Percentiles rank a stretch among this genome's conserved stretches.
Evolutionary conservation across 1,140 invertebrate genomes (phyloP).

Genomic region (Euura saliciscinereae): DNA sequence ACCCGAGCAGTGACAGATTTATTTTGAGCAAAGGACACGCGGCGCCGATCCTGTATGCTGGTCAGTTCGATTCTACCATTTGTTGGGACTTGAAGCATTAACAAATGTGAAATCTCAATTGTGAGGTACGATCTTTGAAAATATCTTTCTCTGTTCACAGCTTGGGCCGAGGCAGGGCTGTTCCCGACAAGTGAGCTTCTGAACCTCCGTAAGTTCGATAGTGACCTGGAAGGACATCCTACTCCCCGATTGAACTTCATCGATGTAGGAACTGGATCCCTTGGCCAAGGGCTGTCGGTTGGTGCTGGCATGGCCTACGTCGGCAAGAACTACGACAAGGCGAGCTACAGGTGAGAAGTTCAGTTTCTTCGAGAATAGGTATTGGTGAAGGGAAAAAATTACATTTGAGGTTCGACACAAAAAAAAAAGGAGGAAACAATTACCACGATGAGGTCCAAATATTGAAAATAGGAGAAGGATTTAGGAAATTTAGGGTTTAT

Average conservation of each 20-base stretch:
- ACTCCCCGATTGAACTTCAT: slow-evolving; percentile 97
- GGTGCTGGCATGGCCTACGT: slow-evolving; percentile 98
- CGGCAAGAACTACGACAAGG: slow-evolving; percentile 96
- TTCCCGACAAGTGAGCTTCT: slow-evolving; percentile 84
- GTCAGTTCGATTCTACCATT: slow-evolving; percentile 42
- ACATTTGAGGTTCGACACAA: too few species aligned
- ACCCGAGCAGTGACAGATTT: slow-evolving; percentile 92
- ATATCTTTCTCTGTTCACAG: slow-evolving; percentile 54
- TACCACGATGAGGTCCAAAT: too few species aligned
- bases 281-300: slow-evolving; percentile 95
- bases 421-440: too few species aligned
- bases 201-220: slow-evolving; percentile 92
- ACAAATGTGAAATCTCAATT: too few species aligned
- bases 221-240: slow-evolving; percentile 97
- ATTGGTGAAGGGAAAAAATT: too few species aligned
- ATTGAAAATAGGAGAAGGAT: too few species aligned
- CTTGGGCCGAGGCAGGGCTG: slow-evolving; percentile 96
- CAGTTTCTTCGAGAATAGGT: too few species aligned
- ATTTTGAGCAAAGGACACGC: slow-evolving; percentile 99
- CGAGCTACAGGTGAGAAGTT: slow-evolving; percentile 74
- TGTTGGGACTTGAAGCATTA: too few species aligned
- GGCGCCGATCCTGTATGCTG: slow-evolving; percentile 96
- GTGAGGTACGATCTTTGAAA: not conserved
- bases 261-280: slow-evolving; percentile 97
- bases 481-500: too few species aligned